Base-by-base conservation (phyloP, 92 coral and sea anemone species). In the Epizoanthus stellaris region DNA sequence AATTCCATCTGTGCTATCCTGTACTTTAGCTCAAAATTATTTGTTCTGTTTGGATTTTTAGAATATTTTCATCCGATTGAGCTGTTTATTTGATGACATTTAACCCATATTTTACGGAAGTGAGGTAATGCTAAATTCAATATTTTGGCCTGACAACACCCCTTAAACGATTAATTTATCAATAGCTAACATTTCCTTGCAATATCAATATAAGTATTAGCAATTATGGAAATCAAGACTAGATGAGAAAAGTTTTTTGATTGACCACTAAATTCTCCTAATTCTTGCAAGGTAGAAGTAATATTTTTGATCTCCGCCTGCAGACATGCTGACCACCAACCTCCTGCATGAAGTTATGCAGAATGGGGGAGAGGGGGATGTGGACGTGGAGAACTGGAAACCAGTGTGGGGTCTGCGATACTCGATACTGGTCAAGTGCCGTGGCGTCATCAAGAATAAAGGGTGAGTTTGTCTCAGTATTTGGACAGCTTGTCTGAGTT, bases 401-500 rank as follows among this genome's bases (percentile, higher is more conserved):
- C 95, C 98, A 57, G 88, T 88, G 2, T 96, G 99, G 99, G 98
- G 90, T 19, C 80, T 90, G 70, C 87, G 99, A 19, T 96, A 96
- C 74, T 96, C 98, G 7, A 98, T 96, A 52, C 91, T 96, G 53
- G 98, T 96, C 82, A 96, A 90, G 70, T 95, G 99, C 57, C 94
- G 99, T 56, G 98, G 98, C 0, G 95, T 96, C 74, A 89, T 96
- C 89, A 95, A 96, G 85, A 94, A 93, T 89, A 96, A 96, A 88
- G 99, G 97, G 99, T 96, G 77, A 11, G 98, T 67, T 36, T 38
- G 8, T 14, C 52, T 8, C 2, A 4, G 38, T 17, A 4, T 63
- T 3, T 6, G 14, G 20, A 36, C n/a, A 21, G 9, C 21, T 76
- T 5, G 39, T 70, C 39, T 20, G 39, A 25, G 10, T 15, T 49